Evolutionary conservation across 2,113 vertebrate genomes (phyloP).

Genomic region (Thalassarche chlororhynchos): DNA sequence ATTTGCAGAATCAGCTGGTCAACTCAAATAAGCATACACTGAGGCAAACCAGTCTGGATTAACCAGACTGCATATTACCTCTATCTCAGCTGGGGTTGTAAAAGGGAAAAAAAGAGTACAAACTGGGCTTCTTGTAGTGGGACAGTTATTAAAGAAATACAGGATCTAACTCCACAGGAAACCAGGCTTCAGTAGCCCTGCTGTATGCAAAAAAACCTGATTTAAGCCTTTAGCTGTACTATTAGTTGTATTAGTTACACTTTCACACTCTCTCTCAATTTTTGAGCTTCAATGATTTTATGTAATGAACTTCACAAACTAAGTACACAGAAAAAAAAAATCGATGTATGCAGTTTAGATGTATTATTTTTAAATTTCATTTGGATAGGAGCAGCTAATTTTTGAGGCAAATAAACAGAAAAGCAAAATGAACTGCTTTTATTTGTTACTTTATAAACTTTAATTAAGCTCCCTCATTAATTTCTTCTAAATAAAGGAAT

Average conservation of each 20-base stretch:
- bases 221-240: background rate
- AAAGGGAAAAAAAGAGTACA: background rate
- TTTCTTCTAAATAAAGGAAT: background rate
- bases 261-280: background rate
- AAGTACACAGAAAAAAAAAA: background rate
- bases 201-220: background rate
- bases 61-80: background rate
- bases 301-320: background rate
- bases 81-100: background rate
- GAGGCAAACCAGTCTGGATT: background rate
- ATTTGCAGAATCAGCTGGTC: background rate
- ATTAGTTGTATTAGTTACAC: background rate
- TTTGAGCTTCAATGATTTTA: background rate
- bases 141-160: background rate
- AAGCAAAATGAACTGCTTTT: background rate
- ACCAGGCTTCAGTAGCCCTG: background rate
- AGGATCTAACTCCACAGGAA: background rate
- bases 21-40: background rate
- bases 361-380: background rate
- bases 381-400: background rate
- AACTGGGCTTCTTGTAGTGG: background rate
- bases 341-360: background rate
- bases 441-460: constrained; percentile 7
- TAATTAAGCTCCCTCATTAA: background rate
- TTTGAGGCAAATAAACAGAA: background rate